These are phyloP conservation scores for Tenthredo scrophulariae DNA, from an alignment of 2,888 invertebrate species.

Conservation along the genomic window DNA sequence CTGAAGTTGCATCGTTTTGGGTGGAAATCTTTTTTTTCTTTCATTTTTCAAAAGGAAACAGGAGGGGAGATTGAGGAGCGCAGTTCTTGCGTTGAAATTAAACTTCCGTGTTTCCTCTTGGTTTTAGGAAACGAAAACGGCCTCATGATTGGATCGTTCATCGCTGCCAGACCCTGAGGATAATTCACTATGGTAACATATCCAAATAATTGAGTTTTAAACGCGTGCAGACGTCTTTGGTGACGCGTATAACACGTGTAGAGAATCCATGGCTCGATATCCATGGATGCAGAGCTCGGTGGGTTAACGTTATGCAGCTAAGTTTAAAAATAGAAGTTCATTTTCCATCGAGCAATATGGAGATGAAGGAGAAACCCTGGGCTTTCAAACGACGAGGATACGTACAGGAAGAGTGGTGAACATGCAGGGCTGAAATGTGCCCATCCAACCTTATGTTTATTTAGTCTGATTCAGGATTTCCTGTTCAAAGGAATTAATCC, in stretches of 20 bases:
- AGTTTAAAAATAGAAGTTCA: constrained; percentile 36
- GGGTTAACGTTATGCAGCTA: not conserved
- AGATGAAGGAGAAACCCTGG: constrained; percentile 3
- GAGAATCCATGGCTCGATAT: not conserved
- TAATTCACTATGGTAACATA: constrained; percentile 60
- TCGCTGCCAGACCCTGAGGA: not conserved
- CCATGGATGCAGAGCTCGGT: not conserved
- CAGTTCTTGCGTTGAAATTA: not conserved
- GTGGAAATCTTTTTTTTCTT: not conserved
- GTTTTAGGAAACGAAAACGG: not conserved
- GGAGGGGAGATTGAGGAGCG: too few species aligned
- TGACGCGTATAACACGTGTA: constrained; percentile 32
- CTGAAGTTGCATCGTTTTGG: not conserved
- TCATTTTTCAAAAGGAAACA: not conserved
- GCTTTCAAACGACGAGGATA: constrained; percentile 22
- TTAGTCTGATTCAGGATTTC: constrained; percentile 70
- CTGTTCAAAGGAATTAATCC: constrained; percentile 60
- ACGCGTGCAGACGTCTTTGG: constrained; percentile 29
- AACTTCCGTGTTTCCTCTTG: not conserved
- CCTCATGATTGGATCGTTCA: not conserved
- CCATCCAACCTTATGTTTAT: constrained; percentile 64
- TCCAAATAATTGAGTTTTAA: constrained; percentile 69
- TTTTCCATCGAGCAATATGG: constrained; percentile 5
- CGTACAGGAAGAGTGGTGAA: not conserved
- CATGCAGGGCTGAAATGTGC: constrained; percentile 55